These are phyloP conservation scores for Tauraco erythrolophus DNA, from an alignment of 2,113 vertebrate species.

Conservation along the genomic window DNA sequence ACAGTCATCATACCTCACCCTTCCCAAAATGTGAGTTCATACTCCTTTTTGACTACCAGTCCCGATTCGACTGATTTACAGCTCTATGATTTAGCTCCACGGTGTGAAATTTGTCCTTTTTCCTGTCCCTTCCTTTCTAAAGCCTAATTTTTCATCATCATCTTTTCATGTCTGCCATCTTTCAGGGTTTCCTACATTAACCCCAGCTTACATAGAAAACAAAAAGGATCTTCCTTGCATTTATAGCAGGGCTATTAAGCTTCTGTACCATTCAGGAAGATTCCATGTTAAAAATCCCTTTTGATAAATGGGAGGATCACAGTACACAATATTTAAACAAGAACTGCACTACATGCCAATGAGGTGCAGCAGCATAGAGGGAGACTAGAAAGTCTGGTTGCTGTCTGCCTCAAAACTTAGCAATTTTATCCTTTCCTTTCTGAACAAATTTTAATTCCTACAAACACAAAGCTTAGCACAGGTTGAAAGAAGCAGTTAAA, in stretches of 20 bases:
- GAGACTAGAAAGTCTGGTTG: neutral
- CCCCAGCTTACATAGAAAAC: neutral
- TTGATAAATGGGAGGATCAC: neutral
- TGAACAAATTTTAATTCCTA: neutral
- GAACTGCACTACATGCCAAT: neutral
- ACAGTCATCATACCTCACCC: conserved; percentile 41
- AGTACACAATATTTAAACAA: neutral
- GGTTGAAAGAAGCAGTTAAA: neutral
- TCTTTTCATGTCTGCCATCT: neutral
- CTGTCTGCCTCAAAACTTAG: neutral
- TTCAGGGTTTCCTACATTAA: neutral
- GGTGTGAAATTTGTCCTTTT: neutral
- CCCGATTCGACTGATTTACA: neutral
- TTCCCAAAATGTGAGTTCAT: conserved; percentile 51
- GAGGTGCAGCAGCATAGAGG: neutral
- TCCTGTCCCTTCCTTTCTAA: neutral
- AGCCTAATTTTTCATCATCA: neutral
- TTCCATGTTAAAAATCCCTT: neutral
- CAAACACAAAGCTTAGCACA: neutral
- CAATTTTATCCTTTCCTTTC: neutral
- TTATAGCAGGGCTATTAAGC: neutral
- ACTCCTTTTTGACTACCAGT: neutral
- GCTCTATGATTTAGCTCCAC: neutral
- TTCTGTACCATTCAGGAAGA: neutral
- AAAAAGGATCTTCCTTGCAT: neutral